These are phyloP conservation scores for Ondatra zibethicus DNA, from an alignment of 2,113 vertebrate species.

Conservation along the genomic window DNA sequence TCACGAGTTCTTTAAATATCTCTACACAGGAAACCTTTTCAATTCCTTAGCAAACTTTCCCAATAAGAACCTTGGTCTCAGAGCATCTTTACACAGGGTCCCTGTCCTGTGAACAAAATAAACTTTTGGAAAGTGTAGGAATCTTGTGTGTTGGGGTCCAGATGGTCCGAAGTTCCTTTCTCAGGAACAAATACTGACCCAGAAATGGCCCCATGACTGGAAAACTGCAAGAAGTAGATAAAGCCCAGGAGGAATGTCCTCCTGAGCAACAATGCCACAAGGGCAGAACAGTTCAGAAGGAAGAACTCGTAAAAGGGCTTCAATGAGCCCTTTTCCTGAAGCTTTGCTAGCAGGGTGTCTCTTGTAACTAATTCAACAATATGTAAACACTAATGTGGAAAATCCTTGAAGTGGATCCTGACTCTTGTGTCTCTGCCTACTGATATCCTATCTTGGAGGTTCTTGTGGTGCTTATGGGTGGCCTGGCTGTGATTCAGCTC, in stretches of 20 bases:
- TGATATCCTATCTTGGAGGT: not conserved
- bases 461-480: not conserved
- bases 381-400: not conserved
- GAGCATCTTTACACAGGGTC: not conserved
- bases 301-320: not conserved
- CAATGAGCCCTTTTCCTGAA: not conserved
- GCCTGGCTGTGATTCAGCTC: not conserved
- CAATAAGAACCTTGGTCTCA: not conserved
- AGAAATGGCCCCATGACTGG: not conserved
- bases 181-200: not conserved
- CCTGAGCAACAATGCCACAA: not conserved
- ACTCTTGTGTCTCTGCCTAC: not conserved
- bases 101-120: not conserved
- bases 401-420: not conserved
- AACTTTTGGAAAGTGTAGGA: not conserved
- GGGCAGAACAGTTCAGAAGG: not conserved
- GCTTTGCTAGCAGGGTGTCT: not conserved
- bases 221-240: not conserved
- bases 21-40: not conserved
- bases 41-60: not conserved
- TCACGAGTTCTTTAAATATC: constrained; percentile 7
- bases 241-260: not conserved
- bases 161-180: not conserved
- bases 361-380: not conserved
- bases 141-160: not conserved